These are phyloP conservation scores for Anoplophora glabripennis DNA, from an alignment of 1,140 invertebrate species.

Conservation along the genomic window DNA sequence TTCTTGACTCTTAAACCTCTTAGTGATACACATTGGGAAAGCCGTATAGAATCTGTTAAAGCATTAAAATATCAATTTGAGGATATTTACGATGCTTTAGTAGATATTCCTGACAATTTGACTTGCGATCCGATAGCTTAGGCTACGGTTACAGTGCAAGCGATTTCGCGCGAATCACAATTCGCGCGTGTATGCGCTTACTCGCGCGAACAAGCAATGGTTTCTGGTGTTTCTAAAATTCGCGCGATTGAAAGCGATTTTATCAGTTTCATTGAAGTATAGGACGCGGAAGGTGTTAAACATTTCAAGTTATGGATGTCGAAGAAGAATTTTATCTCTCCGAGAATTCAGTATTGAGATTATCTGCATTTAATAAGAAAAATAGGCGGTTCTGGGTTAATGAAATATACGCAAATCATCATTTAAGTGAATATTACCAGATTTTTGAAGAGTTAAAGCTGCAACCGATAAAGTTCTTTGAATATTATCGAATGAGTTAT, in stretches of 20 bases:
- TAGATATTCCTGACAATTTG: no score
- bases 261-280: constrained; percentile 4
- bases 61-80: no score
- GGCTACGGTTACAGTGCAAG: constrained; percentile 4
- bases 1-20: no score
- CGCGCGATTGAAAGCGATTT: constrained; percentile 2
- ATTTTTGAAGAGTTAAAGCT: constrained; percentile 6
- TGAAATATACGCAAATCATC: constrained; percentile 1
- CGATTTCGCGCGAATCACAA: constrained; percentile 1
- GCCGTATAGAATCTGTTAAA: no score
- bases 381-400: constrained; percentile 2
- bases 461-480: constrained; percentile 6
- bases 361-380: constrained; percentile 4
- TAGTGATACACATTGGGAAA: no score
- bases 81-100: no score
- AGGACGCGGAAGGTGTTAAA: not conserved
- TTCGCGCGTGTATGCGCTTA: constrained; percentile 3
- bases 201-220: constrained; percentile 3
- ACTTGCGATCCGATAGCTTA: not conserved
- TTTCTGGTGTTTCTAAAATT: constrained; percentile 6
- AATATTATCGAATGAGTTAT: no score
- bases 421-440: constrained; percentile 2
- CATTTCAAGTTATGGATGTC: not conserved
- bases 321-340: constrained; percentile 8
- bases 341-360: constrained; percentile 4